Base-by-base conservation (phyloP, 2,888 invertebrate species). In the Aplocera efformata region DNA sequence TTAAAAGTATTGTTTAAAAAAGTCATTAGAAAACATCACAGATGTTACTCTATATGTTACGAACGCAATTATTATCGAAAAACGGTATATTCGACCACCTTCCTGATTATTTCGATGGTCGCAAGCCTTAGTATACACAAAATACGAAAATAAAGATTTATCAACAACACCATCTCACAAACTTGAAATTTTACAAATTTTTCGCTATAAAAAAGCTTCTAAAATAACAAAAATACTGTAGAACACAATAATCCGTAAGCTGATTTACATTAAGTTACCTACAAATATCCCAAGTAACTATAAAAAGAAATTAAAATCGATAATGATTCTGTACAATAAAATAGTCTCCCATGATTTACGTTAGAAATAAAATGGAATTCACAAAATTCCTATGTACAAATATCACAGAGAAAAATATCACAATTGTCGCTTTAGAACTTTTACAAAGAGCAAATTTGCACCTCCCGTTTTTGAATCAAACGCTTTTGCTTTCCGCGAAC, bases 91-190 rank as follows among this genome's bases (percentile, higher is more conserved):
- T 72, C 82, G 76, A 71, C 2, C 13, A 17, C 78, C 75, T 56
- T 56, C 56, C 59, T 63, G 79, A 82, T 80, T 72, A 63, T 45
- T 17, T 2, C 45, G 46, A 54, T 51, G 68, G 74, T 58, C 73
- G 78, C 81, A 72, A 68, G 67, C 71, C n/a, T n/a, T n/a, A n/a
- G n/a, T 76, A 63, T 82, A 81, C 73, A 83, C 70, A 73, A 77
- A 69, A 68, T 69, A 78, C 75, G 64, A 77, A 82, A 79, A 81
- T 79, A 82, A 79, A 55, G 79, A 72, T 70, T 64, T 69, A 67
- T 78, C 72, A 79, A 79, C 55, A 72, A 69, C 58, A 70, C 57
- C 56, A 63, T 56, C 57, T 55, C 68, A 69, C 75, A 75, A 73
- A 79, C 79, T 78, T 70, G 77, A 61, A 66, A 81, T 72, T 82